A percentile compares a stretch with the other conserved stretches of the same genome.
Conservation (phyloP, 2,888 invertebrate genomes). For the Ganaspis brasiliensis region DNA sequence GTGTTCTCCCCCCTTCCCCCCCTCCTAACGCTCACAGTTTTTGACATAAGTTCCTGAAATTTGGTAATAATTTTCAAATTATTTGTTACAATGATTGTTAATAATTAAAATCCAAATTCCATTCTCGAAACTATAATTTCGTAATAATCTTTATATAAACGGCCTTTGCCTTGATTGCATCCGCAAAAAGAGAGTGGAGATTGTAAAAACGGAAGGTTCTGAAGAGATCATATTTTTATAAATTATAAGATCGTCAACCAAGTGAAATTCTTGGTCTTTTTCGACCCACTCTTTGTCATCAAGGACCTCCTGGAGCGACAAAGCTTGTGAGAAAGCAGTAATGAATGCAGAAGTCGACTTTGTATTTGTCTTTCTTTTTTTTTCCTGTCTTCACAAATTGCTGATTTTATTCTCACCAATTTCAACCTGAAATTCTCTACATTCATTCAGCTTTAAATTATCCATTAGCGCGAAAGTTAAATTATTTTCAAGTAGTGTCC, state of each 20-base stretch:
- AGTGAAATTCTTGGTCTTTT: constrained; percentile 34
- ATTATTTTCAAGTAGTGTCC: not conserved
- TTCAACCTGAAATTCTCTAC: not conserved
- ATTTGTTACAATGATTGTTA: not conserved
- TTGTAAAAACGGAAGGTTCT: constrained; percentile 25
- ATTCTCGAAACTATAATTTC: constrained; percentile 9
- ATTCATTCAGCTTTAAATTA: not conserved
- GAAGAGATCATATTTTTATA: not conserved
- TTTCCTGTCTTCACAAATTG: constrained; percentile 34
- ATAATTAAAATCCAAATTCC: not conserved
- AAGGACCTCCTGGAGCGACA: constrained; percentile 38
- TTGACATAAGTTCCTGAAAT: too few species aligned
- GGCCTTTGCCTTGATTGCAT: constrained; percentile 10
- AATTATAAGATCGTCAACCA: constrained; percentile 39
- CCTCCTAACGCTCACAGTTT: too few species aligned
- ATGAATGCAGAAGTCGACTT: constrained; percentile 31
- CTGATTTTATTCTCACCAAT: constrained; percentile 24
- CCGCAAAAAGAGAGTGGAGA: constrained; percentile 19
- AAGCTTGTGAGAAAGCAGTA: constrained; percentile 36
- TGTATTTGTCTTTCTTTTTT: constrained; percentile 27
- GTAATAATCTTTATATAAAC: constrained; percentile 23
- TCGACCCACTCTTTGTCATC: constrained; percentile 41
- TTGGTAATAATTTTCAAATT: too few species aligned
- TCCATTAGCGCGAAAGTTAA: not conserved
- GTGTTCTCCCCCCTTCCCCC: too few species aligned